phyloP scores from a whole-genome alignment of 1,140 invertebrate genomes.

The Heliothis virescens region DNA sequence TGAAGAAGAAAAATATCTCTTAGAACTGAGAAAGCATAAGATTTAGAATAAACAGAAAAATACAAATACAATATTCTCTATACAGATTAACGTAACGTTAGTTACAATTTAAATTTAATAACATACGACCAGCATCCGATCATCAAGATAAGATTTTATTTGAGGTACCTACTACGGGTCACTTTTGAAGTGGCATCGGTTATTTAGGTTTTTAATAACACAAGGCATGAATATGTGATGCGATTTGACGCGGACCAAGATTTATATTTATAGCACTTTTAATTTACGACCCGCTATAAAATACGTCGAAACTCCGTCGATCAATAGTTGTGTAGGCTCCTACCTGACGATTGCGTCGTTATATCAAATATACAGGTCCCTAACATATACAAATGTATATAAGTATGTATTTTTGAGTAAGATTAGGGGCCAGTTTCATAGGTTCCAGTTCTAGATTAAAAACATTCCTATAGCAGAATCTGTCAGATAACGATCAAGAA shows the following conservation, averaged over 20 bases:
- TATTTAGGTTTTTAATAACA: conserved; percentile 66
- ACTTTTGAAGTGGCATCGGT: conserved; percentile 58
- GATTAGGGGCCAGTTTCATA: too few relatives aligned
- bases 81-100: not conserved
- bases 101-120: conserved; percentile 1
- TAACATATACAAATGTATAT: conserved; percentile 13
- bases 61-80: not conserved
- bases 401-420: not conserved
- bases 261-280: conserved; percentile 81
- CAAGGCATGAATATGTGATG: conserved; percentile 76
- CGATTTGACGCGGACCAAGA: conserved; percentile 77
- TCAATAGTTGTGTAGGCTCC: conserved; percentile 45
- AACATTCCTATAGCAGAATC: too few relatives aligned
- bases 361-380: conserved; percentile 27
- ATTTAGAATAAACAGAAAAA: too few relatives aligned
- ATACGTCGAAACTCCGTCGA: conserved; percentile 68
- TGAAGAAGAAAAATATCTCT: too few relatives aligned
- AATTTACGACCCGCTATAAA: conserved; percentile 80
- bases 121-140: not conserved
- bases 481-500: too few relatives aligned
- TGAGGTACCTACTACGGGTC: conserved; percentile 32
- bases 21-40: too few relatives aligned
- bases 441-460: too few relatives aligned
- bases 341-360: conserved; percentile 58
- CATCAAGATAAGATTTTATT: conserved; percentile 27